Base-by-base conservation (phyloP, 2,797 vertebrate genomes). In the Dromococcyx pavoninus region DNA sequence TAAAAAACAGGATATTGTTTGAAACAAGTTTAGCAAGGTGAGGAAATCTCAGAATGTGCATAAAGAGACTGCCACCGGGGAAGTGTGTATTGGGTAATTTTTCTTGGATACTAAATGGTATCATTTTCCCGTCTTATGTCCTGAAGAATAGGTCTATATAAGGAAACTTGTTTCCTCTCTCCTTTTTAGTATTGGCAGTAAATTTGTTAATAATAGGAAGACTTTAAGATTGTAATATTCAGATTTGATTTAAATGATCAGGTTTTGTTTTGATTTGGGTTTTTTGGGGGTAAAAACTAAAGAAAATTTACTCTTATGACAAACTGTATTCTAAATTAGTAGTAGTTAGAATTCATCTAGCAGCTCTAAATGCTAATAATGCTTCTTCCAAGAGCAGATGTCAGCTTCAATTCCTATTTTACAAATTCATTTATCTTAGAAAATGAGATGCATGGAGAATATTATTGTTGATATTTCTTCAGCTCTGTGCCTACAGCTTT, bases 401-500 rank as follows among this genome's bases (percentile, higher is more conserved):
- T 51, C 93, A 82, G 28, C 89, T 95, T 88, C 93, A 86, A 56
- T 94, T 88, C 71, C 54, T 62, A 37, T 90, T 93, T 85, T 89
- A 87, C 72, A 84, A 72, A 95, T 95, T 85, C 7, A 74, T 93
- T 96, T 95, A 70, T 83, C 78, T 80, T 83, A n/a, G 79, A 83
- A 86, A 84, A 82, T 91, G 23, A 69, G 43, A 35, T 88, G 73
- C 89, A 17, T 43, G 28, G 90, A 84, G 79, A 92, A 82, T 85
- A 58, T 85, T 93, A n/a, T 21, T 84, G 80, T 57, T 73, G 72
- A 39, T 92, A 74, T 76, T 83, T 90, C 43, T 91, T 94, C 78
- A 77, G 61, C 72, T 89, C 18, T 44, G 37, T 88, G 66, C 81
- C 89, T 75, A 33, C 33, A 46, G 56, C 33, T 72, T 91, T 86